phyloP scores from a whole-genome alignment of 2,888 invertebrate species.

The Capitulum mitella region DNA sequence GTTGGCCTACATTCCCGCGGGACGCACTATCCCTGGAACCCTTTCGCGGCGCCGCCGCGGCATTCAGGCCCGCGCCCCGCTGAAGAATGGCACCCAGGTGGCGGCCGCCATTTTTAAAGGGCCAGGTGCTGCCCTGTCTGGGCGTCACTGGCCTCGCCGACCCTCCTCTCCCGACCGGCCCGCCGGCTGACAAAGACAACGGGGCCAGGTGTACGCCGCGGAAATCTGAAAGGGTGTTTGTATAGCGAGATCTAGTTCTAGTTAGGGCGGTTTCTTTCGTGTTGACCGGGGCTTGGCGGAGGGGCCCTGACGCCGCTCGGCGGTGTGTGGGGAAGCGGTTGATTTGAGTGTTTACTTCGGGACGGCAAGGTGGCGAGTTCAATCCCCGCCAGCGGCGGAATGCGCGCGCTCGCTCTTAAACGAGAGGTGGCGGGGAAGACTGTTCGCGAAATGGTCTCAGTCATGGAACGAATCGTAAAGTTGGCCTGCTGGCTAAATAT shows the following conservation, averaged over 20 bases:
- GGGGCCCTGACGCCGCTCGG: too few species aligned
- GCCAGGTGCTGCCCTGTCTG: neutral
- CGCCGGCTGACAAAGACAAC: neutral
- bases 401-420: too few species aligned
- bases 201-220: neutral
- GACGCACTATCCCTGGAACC: neutral
- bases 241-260: neutral
- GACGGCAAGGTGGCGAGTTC: too few species aligned
- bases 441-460: too few species aligned
- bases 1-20: neutral
- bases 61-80: neutral
- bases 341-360: too few species aligned
- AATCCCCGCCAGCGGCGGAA: too few species aligned
- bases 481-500: too few species aligned
- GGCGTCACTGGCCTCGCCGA: neutral
- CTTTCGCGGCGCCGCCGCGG: neutral
- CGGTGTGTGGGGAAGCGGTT: too few species aligned
- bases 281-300: too few species aligned
- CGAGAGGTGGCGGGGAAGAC: too few species aligned
- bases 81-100: neutral
- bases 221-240: neutral
- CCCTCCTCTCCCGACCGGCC: neutral
- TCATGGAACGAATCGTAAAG: too few species aligned
- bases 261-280: too few species aligned
- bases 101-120: slow-evolving; percentile 7